Conservation (phyloP, 2,113 vertebrate species). For the Scopus umbretta region DNA sequence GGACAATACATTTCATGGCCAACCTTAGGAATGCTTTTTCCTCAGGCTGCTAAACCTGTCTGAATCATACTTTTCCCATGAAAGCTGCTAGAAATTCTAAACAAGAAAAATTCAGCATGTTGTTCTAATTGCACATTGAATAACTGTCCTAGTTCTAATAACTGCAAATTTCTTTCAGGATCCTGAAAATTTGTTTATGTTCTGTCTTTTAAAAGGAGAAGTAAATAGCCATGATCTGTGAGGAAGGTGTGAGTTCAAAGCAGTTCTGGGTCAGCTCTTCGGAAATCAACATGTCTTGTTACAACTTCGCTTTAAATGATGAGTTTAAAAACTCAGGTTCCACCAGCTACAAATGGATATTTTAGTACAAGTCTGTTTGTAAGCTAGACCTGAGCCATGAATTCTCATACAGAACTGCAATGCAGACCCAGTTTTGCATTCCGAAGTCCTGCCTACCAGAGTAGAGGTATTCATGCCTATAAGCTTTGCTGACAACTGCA, state of each 20-base stretch:
- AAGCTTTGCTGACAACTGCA: not conserved
- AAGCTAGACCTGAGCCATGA: not conserved
- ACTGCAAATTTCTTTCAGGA: not conserved
- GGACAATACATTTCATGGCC: not conserved
- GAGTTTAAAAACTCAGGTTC: not conserved
- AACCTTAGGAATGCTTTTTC: not conserved
- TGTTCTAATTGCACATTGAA: not conserved
- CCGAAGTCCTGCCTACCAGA: not conserved
- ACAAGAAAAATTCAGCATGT: not conserved
- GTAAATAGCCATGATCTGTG: not conserved
- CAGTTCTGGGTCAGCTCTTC: not conserved
- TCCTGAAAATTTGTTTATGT: not conserved
- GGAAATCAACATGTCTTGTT: not conserved
- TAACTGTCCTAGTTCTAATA: not conserved
- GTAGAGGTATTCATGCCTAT: not conserved
- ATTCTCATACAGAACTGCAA: not conserved
- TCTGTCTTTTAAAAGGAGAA: not conserved
- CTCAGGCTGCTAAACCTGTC: not conserved
- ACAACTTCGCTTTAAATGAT: not conserved
- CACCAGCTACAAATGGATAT: not conserved
- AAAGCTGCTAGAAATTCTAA: not conserved
- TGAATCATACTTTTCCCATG: not conserved
- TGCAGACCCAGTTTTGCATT: not conserved
- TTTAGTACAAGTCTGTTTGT: not conserved
- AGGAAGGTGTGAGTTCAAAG: not conserved